Evolutionary conservation across 2,888 invertebrate species (phyloP).

Genomic region (Heliconius charithonia): DNA sequence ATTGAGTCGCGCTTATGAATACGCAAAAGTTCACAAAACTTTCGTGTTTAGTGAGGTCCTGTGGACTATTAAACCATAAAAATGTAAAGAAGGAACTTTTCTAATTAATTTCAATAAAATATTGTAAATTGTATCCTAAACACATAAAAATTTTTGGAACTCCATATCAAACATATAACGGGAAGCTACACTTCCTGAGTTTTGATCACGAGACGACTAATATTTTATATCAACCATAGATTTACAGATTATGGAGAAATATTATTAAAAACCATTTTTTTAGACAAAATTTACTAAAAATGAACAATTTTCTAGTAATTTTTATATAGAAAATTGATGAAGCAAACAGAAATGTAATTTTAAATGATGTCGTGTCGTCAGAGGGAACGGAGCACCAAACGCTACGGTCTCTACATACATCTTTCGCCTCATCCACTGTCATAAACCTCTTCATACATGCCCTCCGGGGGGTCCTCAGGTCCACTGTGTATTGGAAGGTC

Average conservation of each 20-base stretch:
- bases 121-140: not conserved
- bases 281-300: no score
- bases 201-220: conserved; percentile 10
- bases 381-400: no score
- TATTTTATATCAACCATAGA: conserved; percentile 16
- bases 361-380: not conserved
- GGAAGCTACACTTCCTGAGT: conserved; percentile 24
- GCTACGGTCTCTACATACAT: no score
- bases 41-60: not conserved
- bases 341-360: conserved; percentile 1
- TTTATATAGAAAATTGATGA: not conserved
- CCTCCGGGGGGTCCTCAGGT: no score
- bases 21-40: not conserved
- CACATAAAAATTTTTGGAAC: conserved; percentile 4
- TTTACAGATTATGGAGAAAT: not conserved
- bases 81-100: not conserved
- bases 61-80: not conserved
- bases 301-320: no score
- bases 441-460: no score
- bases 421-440: no score
- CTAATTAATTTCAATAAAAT: not conserved
- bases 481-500: no score
- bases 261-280: not conserved
- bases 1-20: no score
- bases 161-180: conserved; percentile 8